These are phyloP conservation scores for Catalaphyllia jardinei DNA, from an alignment of 64 coral and sea anemone species.

Conservation along the genomic window DNA sequence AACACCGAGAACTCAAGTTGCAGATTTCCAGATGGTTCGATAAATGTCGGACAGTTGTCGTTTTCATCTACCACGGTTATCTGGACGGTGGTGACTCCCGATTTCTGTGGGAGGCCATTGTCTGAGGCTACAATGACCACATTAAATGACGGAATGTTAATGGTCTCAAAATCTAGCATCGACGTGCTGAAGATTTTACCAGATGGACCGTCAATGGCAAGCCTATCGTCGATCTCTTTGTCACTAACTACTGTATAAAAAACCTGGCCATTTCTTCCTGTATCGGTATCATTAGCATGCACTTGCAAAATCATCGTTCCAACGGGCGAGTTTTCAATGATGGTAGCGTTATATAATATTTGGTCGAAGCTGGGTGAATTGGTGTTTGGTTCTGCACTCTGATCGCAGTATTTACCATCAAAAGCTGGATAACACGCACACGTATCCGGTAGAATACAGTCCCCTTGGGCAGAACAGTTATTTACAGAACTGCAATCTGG, in stretches of 20 bases:
- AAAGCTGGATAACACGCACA: conserved; percentile 23
- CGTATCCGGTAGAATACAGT: conserved; percentile 16
- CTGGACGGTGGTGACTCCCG: background rate
- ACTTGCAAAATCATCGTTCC: conserved; percentile 15
- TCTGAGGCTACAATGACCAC: conserved; percentile 29
- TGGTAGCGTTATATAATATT: background rate
- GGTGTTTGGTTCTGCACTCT: conserved; percentile 9
- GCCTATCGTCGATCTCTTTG: background rate
- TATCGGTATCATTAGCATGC: conserved; percentile 34
- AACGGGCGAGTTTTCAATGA: conserved; percentile 8
- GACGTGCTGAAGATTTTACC: conserved; percentile 3
- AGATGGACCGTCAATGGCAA: conserved; percentile 3
- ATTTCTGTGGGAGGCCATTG: conserved; percentile 28
- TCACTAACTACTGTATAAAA: conserved; percentile 25
- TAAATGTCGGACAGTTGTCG: conserved; percentile 52
- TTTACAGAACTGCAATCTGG: conserved; percentile 46
- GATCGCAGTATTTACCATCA: conserved; percentile 37
- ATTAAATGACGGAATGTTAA: background rate
- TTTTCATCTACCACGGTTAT: conserved; percentile 26
- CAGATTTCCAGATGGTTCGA: background rate
- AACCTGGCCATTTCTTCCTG: conserved; percentile 37
- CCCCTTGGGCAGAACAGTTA: conserved; percentile 39
- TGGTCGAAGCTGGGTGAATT: conserved; percentile 6
- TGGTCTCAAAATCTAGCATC: conserved; percentile 27
- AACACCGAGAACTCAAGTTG: background rate